These are phyloP conservation scores for Callitettix versicolor DNA, from an alignment of 1,140 invertebrate species.

Conservation along the genomic window DNA sequence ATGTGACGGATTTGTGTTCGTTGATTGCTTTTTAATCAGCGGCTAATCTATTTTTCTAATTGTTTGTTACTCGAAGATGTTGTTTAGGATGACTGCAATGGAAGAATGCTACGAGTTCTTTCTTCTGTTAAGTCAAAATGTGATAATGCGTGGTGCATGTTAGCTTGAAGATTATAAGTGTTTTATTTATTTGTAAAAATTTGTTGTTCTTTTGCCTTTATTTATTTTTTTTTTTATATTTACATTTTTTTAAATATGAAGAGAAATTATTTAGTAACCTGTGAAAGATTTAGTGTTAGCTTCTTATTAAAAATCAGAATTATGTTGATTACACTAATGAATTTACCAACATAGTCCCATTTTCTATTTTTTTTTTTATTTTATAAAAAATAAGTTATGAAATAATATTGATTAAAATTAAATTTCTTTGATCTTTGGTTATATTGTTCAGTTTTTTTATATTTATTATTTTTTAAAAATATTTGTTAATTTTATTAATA, in stretches of 20 bases:
- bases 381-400: neutral
- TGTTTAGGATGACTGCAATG: constrained; percentile 2
- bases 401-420: neutral
- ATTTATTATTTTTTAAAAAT: neutral
- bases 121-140: constrained; percentile 9
- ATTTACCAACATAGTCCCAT: too few species aligned
- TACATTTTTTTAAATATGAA: neutral
- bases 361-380: neutral
- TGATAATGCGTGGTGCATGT: constrained; percentile 14
- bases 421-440: neutral
- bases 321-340: too few species aligned
- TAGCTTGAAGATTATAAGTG: constrained; percentile 14
- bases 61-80: constrained; percentile 8
- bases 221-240: constrained; percentile 8
- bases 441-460: neutral
- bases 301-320: too few species aligned
- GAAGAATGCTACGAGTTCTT: constrained; percentile 7
- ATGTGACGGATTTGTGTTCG: neutral
- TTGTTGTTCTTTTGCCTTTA: too few species aligned
- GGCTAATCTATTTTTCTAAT: constrained; percentile 11
- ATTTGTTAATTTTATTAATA: neutral
- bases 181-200: constrained; percentile 1
- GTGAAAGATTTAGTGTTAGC: neutral
- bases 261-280: neutral
- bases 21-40: constrained; percentile 7